A percentile compares a stretch with the other conserved stretches of the same genome.
Conservation (phyloP, 2,888 invertebrate genomes). For the Tridacna crocea region DNA sequence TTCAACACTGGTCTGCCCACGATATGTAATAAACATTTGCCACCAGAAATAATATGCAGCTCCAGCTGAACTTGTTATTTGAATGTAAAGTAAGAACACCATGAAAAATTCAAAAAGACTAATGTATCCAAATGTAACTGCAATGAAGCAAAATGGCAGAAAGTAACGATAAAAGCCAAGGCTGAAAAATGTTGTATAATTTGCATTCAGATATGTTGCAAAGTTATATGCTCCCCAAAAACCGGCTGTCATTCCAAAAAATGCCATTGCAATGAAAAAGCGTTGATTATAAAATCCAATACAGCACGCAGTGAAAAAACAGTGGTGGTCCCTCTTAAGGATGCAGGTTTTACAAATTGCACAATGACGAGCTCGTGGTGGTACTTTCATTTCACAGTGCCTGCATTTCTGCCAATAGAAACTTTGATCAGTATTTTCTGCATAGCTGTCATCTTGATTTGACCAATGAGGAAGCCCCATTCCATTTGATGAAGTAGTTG, state of each 20-base stretch:
- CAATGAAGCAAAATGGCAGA: constrained; percentile 67
- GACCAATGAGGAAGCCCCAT: constrained; percentile 38
- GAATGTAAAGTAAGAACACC: constrained; percentile 68
- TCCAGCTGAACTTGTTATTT: constrained; percentile 62
- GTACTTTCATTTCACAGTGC: constrained; percentile 71
- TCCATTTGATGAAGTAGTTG: constrained; percentile 34
- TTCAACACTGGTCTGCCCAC: constrained; percentile 79
- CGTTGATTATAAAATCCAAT: constrained; percentile 85
- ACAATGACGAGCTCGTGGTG: constrained; percentile 83
- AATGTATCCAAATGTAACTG: constrained; percentile 65
- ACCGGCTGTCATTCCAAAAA: constrained; percentile 73
- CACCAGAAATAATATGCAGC: constrained; percentile 72
- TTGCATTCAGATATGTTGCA: constrained; percentile 63
- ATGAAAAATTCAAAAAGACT: constrained; percentile 56
- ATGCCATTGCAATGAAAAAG: constrained; percentile 84
- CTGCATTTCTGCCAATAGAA: constrained; percentile 70
- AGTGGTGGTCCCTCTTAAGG: constrained; percentile 85
- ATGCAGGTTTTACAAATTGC: constrained; percentile 83
- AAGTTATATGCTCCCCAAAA: constrained; percentile 65
- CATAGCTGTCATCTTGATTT: constrained; percentile 15
- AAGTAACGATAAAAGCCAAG: constrained; percentile 70
- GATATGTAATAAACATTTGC: constrained; percentile 70
- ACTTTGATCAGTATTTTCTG: background rate
- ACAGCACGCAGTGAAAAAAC: constrained; percentile 84
- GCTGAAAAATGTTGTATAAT: constrained; percentile 68